Evolutionary conservation across 2,888 invertebrate species (phyloP), one percentile per base, ranked within the genome.

Genomic region (Drosophila imparisetae): DNA sequence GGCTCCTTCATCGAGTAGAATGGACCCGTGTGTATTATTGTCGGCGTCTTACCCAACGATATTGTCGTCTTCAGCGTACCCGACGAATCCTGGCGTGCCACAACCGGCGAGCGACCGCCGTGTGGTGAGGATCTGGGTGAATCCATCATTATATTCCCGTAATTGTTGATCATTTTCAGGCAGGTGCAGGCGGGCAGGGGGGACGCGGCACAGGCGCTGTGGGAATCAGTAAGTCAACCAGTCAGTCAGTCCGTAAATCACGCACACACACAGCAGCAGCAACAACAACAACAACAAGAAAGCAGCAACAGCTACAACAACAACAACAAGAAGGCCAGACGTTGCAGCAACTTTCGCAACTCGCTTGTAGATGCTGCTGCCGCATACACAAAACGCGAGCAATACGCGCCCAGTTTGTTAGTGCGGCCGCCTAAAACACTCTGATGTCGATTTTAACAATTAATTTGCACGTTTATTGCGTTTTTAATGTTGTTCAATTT

Each of bases 1-100:
- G 97, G 97, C 94, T 98, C 98, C 95, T 98, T 98, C 96, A 98
- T 97, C 93, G 99, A 96, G 94, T 99, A 99, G 94, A 99, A 99
- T 90, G 98, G 98, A 91, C 98, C 98, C 94, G 98, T 98, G 93
- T 98, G 98, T 93, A 98, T 98, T 90, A 99, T 98, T 69, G 98
- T 97, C 67, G 99, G 98, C 93, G 98, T 98, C 94, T 98, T 98
- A 86, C 98, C 98, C 83, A 99, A 94, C 78, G 98, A 98, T 94
- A 99, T 99, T 86, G 98, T 99, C 87, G 98, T 98, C 94, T 98
- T 98, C 85, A 99, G 95, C 79, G 98, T 99, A 91, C 98, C 99
- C 85, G 98, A 98, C 74, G 98, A 98, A 94, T 99, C 98, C 94
- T 98, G 98, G 81, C 98, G 95, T 85, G 98, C 97, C 91, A 98